phyloP scores from a whole-genome alignment of 2,888 invertebrate genomes.

The Acronicta leporina region DNA sequence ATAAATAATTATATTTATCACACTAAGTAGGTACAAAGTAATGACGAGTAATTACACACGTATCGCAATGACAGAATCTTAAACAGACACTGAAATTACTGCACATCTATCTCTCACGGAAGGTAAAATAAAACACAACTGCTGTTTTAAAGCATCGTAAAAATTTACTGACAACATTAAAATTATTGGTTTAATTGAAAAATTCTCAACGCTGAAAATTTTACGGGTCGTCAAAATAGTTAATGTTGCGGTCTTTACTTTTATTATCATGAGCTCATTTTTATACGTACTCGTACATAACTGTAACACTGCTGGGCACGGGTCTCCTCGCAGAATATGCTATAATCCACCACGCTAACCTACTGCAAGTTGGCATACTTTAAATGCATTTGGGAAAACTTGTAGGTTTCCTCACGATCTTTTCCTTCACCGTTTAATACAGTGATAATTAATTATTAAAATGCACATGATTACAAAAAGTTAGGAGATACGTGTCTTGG shows the following conservation, averaged over 20 bases:
- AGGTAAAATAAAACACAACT: slow-evolving; percentile 13
- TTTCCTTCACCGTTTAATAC: too few species aligned
- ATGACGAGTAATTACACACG: slow-evolving; percentile 35
- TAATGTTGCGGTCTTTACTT: slow-evolving; percentile 25
- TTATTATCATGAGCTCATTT: slow-evolving; percentile 15
- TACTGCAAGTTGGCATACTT: too few species aligned
- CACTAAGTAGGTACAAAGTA: slow-evolving; percentile 3
- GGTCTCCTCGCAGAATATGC: too few species aligned
- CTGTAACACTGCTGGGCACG: too few species aligned
- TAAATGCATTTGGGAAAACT: too few species aligned
- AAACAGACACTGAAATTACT: slow-evolving; percentile 45
- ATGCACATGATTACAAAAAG: too few species aligned
- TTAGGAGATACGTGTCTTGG: too few species aligned
- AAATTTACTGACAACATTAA: slow-evolving; percentile 20
- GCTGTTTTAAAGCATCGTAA: slow-evolving; percentile 23
- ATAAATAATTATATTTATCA: too few species aligned
- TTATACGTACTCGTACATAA: too few species aligned
- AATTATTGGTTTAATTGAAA: slow-evolving; percentile 36
- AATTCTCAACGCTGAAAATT: slow-evolving; percentile 4
- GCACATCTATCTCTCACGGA: slow-evolving; percentile 4
- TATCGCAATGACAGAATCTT: slow-evolving; percentile 23
- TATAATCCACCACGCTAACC: too few species aligned
- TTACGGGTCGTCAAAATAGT: slow-evolving; percentile 29
- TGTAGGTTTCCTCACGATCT: too few species aligned
- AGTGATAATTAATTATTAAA: too few species aligned